Base-by-base conservation (phyloP, 2,888 invertebrate species). In the Brassicogethes aeneus region DNA sequence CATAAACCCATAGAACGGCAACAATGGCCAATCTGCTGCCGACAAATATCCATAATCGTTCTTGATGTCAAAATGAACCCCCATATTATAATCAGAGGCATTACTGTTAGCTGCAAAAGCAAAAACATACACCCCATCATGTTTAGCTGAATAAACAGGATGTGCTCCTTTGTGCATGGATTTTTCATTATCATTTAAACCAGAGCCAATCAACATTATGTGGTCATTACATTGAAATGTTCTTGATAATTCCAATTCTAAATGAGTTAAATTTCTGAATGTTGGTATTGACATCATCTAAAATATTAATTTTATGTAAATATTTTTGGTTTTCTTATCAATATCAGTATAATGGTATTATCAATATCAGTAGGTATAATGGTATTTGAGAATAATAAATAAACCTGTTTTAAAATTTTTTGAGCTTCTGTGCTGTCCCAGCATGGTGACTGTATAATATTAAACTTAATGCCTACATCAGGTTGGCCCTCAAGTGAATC, bases 1-100 rank as follows among this genome's bases (percentile, higher is more conserved):
- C 91, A 94, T 92, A 30, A 81, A 74, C 17, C 85, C 88, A 68
- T 91, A 95, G 69, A 95, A 94, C 48, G 86, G 83, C 47, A 93
- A 66, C 3, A 93, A 70, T 0, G 93, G 93, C 82, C 86, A 92
- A 64, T 93, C 90, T 1, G 82, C 82, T 3, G 93, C 92, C 0
- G 91, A 90, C 33, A 94, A 73, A 62, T 85, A 93, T 0, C 92
- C 91, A 57, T 85, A 77, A 0, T 79, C 76, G 17, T 83, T 79
- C 47, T 77, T 70, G 77, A 90, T 85, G 62, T 85, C 80, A 13
- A 91, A 71, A 37, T 77, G 76, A 1, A 83, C 74, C 1, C 73
- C 69, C 0, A 80, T 76, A 14, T 33, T 74, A 55, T 78, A 81
- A 17, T 71, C 67, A 0, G 61, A 55, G 14, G 64, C 60, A 15